These are phyloP conservation scores for Zosterops hypoxanthus DNA, from an alignment of 2,113 vertebrate genomes.

Conservation along the genomic window DNA sequence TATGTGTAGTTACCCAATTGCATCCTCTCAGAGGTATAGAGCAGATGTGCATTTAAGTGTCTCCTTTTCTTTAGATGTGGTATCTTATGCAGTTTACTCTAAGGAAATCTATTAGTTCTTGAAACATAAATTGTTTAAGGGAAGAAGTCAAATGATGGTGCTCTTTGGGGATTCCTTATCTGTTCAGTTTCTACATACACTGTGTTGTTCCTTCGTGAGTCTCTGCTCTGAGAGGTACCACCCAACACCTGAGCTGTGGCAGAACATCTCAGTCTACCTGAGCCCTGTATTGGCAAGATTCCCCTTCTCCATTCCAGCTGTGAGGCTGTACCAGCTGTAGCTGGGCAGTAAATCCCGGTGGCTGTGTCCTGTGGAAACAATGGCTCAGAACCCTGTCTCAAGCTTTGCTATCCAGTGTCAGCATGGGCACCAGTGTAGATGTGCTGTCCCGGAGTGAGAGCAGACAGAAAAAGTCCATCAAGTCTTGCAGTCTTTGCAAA, in stretches of 20 bases:
- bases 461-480: neutral
- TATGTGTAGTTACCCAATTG: neutral
- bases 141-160: neutral
- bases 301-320: neutral
- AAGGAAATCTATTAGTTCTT: neutral
- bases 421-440: neutral
- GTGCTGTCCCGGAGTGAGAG: neutral
- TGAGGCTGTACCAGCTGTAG: neutral
- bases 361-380: neutral
- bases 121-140: neutral
- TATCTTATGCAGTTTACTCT: neutral
- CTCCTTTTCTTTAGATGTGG: neutral
- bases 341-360: neutral
- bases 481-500: neutral
- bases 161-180: neutral
- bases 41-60: neutral
- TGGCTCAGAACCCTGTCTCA: neutral
- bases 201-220: neutral
- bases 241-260: neutral
- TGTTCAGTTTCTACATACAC: fast-evolving
- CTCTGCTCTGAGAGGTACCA: neutral
- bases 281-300: neutral
- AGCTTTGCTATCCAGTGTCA: neutral
- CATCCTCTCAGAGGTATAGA: neutral
- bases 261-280: neutral